These are phyloP conservation scores for Solen grandis DNA, from an alignment of 1,140 invertebrate genomes.

Conservation along the genomic window DNA sequence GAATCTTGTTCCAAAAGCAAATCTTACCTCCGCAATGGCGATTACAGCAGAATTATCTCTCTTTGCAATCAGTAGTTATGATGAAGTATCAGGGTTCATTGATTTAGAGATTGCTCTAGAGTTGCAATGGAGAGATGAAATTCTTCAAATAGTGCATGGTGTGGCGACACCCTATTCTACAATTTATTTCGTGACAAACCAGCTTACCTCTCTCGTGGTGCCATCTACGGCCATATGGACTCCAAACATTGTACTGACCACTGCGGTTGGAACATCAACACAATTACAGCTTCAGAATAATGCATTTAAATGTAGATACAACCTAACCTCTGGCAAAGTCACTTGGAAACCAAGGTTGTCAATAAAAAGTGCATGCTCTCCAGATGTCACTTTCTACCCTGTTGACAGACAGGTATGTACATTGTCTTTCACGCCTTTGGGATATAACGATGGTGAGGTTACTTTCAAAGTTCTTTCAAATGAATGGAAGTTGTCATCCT, in stretches of 20 bases:
- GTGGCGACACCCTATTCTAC: background rate
- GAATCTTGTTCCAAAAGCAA: background rate
- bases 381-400: conserved; percentile 27
- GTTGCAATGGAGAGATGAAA: conserved; percentile 10
- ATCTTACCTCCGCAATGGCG: background rate
- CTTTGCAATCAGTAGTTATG: conserved; percentile 7
- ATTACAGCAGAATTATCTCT: background rate
- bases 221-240: conserved; percentile 19
- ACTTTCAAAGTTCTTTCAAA: background rate
- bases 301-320: conserved; percentile 1
- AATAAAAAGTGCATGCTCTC: conserved; percentile 1
- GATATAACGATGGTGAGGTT: background rate
- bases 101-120: background rate
- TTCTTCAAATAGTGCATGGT: background rate
- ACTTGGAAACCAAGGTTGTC: conserved; percentile 20
- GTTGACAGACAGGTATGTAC: conserved; percentile 25
- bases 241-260: conserved; percentile 2
- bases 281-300: background rate
- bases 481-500: background rate
- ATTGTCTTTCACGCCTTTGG: conserved; percentile 22
- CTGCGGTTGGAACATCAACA: background rate
- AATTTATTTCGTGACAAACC: background rate
- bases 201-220: background rate
- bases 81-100: conserved; percentile 16
- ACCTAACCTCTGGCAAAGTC: background rate